A percentile compares a stretch with the other conserved stretches of the same genome.
phyloP scores from a whole-genome alignment of 2,888 invertebrate species.

The Xylophagus ater region DNA sequence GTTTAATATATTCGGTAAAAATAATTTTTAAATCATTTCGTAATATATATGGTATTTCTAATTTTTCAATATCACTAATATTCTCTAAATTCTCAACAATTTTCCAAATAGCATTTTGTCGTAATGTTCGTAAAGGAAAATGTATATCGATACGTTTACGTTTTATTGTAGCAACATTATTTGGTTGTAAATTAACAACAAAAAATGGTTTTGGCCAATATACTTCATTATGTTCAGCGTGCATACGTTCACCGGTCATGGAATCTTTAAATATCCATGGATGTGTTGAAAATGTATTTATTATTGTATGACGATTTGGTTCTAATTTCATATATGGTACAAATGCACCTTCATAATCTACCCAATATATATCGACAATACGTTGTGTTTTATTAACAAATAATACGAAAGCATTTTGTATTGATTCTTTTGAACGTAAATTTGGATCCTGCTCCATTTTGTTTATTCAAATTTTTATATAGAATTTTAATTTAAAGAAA shows the following conservation, averaged over 20 bases:
- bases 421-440: slow-evolving; percentile 24
- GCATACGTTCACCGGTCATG: slow-evolving; percentile 53
- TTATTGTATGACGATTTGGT: slow-evolving; percentile 36
- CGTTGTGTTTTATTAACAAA: slow-evolving; percentile 51
- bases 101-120: slow-evolving; percentile 29
- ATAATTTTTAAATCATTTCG: slow-evolving; percentile 13
- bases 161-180: slow-evolving; percentile 19
- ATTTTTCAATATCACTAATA: slow-evolving; percentile 6
- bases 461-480: not conserved
- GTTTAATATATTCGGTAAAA: slow-evolving; percentile 8
- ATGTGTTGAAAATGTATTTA: slow-evolving; percentile 69
- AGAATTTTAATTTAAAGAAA: slow-evolving; percentile 1
- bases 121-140: slow-evolving; percentile 29
- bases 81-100: slow-evolving; percentile 5
- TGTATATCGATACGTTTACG: slow-evolving; percentile 27
- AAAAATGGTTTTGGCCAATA: slow-evolving; percentile 38
- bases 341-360: slow-evolving; percentile 56
- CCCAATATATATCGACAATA: slow-evolving; percentile 49
- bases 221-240: slow-evolving; percentile 44
- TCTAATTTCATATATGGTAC: slow-evolving; percentile 50
- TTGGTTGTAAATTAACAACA: slow-evolving; percentile 24
- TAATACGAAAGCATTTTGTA: slow-evolving; percentile 42
- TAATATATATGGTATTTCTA: slow-evolving; percentile 17
- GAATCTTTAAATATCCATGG: slow-evolving; percentile 75
- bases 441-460: slow-evolving; percentile 10